A percentile compares a stretch with the other conserved stretches of the same genome.
phyloP scores from a whole-genome alignment of 2,797 vertebrate species.

The Phrynocephalus vlangalii region DNA sequence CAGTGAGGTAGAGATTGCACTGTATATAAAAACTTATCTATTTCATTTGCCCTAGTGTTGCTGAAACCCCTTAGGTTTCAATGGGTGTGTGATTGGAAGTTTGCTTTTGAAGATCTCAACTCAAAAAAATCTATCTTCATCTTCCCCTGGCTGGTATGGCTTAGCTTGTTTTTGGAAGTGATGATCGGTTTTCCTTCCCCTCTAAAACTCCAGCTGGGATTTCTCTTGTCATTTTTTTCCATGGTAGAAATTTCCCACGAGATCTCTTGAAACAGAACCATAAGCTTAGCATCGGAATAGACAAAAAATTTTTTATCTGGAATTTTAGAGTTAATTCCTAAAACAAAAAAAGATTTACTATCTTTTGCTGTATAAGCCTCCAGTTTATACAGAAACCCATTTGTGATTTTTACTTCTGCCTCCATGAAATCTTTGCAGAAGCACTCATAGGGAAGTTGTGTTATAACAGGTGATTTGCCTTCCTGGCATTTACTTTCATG shows the following conservation, averaged over 20 bases:
- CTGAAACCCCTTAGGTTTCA: too few relatives aligned
- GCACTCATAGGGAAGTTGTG: neutral
- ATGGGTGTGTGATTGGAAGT: neutral
- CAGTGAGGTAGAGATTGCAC: too few relatives aligned
- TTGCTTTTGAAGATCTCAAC: neutral
- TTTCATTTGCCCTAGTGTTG: too few relatives aligned
- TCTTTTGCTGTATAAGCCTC: neutral
- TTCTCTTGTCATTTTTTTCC: neutral
- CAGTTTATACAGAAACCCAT: neutral
- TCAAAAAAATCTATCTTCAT: neutral
- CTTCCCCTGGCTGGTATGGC: neutral
- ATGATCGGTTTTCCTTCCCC: neutral
- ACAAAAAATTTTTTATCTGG: neutral
- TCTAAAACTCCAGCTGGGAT: neutral
- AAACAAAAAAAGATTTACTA: neutral
- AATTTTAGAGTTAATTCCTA: neutral
- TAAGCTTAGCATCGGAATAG: neutral
- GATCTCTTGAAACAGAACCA: neutral
- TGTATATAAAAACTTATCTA: too few relatives aligned
- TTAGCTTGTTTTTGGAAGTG: neutral
- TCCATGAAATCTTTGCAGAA: neutral
- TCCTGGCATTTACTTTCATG: constrained; percentile 7
- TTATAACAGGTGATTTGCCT: neutral
- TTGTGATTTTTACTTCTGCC: neutral
- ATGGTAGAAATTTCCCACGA: neutral